Evolutionary conservation across 1,140 invertebrate species (phyloP).

Genomic region (Parasteatoda tepidariorum): DNA sequence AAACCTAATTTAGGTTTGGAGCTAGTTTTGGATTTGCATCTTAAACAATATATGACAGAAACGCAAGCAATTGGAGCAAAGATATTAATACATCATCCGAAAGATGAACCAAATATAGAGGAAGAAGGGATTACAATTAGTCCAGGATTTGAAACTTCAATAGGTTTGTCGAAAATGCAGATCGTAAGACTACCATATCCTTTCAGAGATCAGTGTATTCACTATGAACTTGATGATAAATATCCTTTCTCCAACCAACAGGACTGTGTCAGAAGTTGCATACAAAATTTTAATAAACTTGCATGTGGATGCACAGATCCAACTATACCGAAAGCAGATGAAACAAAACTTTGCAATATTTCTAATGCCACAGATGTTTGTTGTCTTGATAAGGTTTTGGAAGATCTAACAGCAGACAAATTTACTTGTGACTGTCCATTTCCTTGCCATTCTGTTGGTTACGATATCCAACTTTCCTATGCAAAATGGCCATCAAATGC

Average conservation of each 20-base stretch:
- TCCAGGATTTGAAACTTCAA: slow-evolving; percentile 16
- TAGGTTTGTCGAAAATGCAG: not conserved
- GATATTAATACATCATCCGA: slow-evolving; percentile 13
- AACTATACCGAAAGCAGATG: not conserved
- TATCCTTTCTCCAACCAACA: not conserved
- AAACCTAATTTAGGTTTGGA: not conserved
- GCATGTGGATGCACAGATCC: slow-evolving; percentile 13
- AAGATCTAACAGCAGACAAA: not conserved
- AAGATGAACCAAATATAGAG: slow-evolving; percentile 3
- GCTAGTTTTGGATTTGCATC: not conserved
- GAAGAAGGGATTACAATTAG: not conserved
- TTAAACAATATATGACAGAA: not conserved
- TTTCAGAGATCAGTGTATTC: slow-evolving; percentile 25
- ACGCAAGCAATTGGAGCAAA: slow-evolving; percentile 2
- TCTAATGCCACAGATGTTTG: not conserved
- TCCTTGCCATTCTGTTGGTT: not conserved
- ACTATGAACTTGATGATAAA: not conserved
- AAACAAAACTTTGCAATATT: not conserved
- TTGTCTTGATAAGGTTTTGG: slow-evolving; percentile 6
- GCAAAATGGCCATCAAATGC: not conserved
- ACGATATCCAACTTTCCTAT: not conserved
- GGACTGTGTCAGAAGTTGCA: not conserved
- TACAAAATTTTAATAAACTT: not conserved
- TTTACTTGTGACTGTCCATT: slow-evolving; percentile 2
- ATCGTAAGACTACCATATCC: not conserved